Conservation (phyloP, 2,113 vertebrate genomes). For the Astur gentilis region DNA sequence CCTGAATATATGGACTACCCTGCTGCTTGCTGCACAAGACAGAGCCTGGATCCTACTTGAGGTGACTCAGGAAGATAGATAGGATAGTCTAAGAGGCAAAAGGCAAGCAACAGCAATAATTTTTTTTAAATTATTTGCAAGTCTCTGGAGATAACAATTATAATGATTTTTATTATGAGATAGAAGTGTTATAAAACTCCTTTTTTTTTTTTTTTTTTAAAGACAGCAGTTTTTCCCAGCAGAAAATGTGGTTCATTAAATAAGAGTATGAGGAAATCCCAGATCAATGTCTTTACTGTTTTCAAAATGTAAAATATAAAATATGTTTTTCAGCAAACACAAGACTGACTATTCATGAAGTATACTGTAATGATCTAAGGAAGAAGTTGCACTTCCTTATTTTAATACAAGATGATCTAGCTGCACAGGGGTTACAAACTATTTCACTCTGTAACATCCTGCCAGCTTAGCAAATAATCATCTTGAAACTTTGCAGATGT, state of each 20-base stretch:
- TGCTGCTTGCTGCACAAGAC: not conserved
- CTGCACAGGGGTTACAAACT: not conserved
- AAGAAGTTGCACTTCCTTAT: conserved; percentile 35
- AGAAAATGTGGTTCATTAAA: not conserved
- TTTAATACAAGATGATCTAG: not conserved
- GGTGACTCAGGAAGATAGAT: rapidly evolving
- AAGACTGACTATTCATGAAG: not conserved
- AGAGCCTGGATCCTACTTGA: not conserved
- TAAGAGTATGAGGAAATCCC: not conserved
- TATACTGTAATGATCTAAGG: not conserved
- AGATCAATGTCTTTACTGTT: not conserved
- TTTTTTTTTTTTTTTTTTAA: not conserved
- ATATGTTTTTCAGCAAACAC: not conserved
- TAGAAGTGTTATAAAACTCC: not conserved
- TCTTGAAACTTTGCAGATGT: not conserved
- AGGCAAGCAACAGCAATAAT: not conserved
- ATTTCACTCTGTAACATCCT: conserved; percentile 30
- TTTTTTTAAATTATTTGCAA: not conserved
- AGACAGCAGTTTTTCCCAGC: not conserved
- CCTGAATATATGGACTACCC: not conserved
- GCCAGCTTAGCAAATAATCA: not conserved
- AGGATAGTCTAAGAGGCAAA: not conserved
- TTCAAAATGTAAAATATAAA: not conserved
- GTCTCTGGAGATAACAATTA: not conserved
- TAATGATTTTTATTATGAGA: not conserved